These are phyloP conservation scores for Forbesichthys papilliferus DNA, from an alignment of 2,113 vertebrate genomes.

Conservation along the genomic window DNA sequence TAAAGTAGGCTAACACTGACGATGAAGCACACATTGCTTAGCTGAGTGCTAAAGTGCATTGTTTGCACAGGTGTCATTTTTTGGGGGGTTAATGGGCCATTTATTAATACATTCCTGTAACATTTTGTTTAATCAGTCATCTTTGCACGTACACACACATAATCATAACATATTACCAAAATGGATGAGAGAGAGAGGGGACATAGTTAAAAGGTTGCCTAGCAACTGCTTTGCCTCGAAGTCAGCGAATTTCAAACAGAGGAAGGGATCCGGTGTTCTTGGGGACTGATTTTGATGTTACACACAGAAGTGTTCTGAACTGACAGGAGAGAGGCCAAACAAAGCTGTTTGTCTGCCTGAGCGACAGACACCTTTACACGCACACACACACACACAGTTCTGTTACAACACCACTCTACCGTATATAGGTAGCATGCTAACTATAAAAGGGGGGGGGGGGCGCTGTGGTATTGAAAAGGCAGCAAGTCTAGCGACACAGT, in stretches of 20 bases:
- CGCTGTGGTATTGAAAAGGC: not conserved
- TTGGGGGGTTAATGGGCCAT: not conserved
- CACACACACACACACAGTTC: too few species aligned
- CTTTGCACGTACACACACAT: slow-evolving; percentile 34
- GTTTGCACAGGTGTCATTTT: not conserved
- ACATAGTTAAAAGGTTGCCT: slow-evolving; percentile 65
- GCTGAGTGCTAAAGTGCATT: not conserved
- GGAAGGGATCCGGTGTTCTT: slow-evolving; percentile 60
- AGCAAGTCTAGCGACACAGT: slow-evolving; percentile 8
- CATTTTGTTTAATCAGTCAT: not conserved
- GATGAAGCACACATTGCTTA: slow-evolving; percentile 3
- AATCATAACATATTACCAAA: slow-evolving; percentile 31
- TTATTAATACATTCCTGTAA: not conserved
- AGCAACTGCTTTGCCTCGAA: slow-evolving; percentile 70
- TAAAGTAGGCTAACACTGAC: slow-evolving; percentile 2
- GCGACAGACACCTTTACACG: too few species aligned
- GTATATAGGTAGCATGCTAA: too few species aligned
- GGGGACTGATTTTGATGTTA: slow-evolving; percentile 51
- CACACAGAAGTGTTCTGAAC: slow-evolving; percentile 28
- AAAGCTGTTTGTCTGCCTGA: not conserved
- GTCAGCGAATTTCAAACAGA: slow-evolving; percentile 62
- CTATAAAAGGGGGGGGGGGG: too few species aligned
- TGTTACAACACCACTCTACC: too few species aligned
- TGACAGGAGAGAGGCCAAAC: not conserved
- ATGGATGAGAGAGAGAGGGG: slow-evolving; percentile 39